Percentiles rank a stretch among this genome's conserved stretches.
Conservation (phyloP, 2,113 vertebrate genomes). For the Promerops cafer region DNA sequence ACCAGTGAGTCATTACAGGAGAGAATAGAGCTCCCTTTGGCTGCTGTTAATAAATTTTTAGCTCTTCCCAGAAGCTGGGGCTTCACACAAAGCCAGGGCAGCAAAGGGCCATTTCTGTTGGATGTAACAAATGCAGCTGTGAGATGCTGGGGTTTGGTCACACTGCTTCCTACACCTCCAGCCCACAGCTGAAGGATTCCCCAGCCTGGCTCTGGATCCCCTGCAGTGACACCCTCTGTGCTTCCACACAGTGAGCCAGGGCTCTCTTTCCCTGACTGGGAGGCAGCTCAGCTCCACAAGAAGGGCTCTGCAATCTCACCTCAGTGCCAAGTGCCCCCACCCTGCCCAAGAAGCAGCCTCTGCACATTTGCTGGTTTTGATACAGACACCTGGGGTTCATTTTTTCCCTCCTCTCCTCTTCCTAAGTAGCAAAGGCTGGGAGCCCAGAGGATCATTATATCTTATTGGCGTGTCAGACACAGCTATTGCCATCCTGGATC, state of each 20-base stretch:
- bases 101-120: neutral
- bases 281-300: neutral
- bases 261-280: fast-evolving
- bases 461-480: neutral
- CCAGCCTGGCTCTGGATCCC: neutral
- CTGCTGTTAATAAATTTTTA: neutral
- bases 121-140: neutral
- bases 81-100: neutral
- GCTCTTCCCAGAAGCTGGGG: neutral
- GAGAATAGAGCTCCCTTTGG: neutral
- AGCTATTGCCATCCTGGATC: neutral
- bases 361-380: neutral
- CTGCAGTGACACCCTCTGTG: fast-evolving
- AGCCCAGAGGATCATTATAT: neutral
- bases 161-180: neutral
- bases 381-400: neutral
- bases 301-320: neutral
- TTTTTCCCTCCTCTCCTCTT: neutral
- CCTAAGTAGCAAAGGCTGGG: neutral
- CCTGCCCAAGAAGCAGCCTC: neutral
- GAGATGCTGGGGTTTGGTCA: neutral
- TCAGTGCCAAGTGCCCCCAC: neutral
- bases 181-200: neutral
- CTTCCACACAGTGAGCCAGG: fast-evolving
- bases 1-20: neutral